These are phyloP conservation scores for Anthoscopus minutus DNA, from an alignment of 2,113 vertebrate genomes.

Conservation along the genomic window DNA sequence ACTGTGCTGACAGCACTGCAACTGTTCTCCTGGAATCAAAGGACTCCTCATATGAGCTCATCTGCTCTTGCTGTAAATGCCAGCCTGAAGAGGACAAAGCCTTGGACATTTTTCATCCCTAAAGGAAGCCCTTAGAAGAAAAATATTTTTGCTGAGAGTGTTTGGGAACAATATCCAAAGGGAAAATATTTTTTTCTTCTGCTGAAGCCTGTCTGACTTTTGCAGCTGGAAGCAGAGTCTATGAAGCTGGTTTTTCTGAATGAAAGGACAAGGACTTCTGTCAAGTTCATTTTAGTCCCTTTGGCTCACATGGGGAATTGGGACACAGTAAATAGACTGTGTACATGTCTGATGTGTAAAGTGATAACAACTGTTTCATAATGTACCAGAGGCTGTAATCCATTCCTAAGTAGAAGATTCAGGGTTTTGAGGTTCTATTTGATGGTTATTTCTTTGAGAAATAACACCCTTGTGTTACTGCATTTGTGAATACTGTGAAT, in stretches of 20 bases:
- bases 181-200: background rate
- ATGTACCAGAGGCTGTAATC: background rate
- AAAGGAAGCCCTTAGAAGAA: constrained; percentile 49
- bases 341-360: background rate
- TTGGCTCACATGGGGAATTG: background rate
- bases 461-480: background rate
- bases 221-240: background rate
- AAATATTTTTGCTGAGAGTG: constrained; percentile 13
- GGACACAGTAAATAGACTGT: background rate
- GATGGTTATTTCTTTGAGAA: background rate
- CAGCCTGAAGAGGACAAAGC: constrained; percentile 25
- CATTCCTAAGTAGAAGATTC: background rate
- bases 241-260: background rate
- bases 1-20: constrained; percentile 36
- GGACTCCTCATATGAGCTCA: constrained; percentile 41
- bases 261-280: background rate
- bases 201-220: constrained; percentile 2
- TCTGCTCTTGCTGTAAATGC: constrained; percentile 42
- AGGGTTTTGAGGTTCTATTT: background rate
- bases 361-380: background rate
- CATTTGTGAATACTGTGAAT: background rate
- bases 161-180: constrained; percentile 33
- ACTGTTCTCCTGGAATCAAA: constrained; percentile 67
- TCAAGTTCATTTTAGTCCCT: background rate
- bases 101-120: constrained; percentile 3